Evolutionary conservation across 2,113 vertebrate species (phyloP).

Genomic region (Carassius auratus): DNA sequence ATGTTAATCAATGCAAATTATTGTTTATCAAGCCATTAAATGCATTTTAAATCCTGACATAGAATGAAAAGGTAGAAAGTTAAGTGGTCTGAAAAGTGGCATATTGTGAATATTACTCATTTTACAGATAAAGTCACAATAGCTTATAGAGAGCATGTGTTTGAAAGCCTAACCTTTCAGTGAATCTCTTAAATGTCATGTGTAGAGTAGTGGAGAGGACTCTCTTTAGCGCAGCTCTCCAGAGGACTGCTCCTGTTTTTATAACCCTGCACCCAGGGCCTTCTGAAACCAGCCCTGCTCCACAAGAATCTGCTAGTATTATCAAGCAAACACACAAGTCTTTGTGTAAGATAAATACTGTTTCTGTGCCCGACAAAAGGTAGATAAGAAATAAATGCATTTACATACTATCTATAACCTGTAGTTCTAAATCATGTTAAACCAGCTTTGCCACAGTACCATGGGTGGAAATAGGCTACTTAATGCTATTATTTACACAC

Average conservation of each 20-base stretch:
- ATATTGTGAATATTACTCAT: background rate
- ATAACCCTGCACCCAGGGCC: slow-evolving; percentile 10
- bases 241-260: slow-evolving; percentile 25
- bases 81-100: background rate
- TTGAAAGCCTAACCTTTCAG: slow-evolving; percentile 47
- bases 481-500: no score
- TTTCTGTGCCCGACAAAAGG: background rate
- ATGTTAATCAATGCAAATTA: background rate
- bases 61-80: background rate
- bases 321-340: background rate
- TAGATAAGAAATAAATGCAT: slow-evolving; percentile 57
- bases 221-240: slow-evolving; percentile 20
- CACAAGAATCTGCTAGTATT: background rate
- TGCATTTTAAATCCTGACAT: background rate
- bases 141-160: background rate
- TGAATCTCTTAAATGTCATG: slow-evolving; percentile 56
- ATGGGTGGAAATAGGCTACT: no score
- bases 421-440: background rate
- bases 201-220: background rate
- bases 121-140: background rate
- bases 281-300: slow-evolving; percentile 14
- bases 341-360: background rate
- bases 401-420: background rate
- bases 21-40: background rate
- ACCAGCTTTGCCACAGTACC: no score